Evolutionary conservation across 1,140 invertebrate species (phyloP), one percentile per base, ranked within the genome.

Genomic region (Drusus annulatus): DNA sequence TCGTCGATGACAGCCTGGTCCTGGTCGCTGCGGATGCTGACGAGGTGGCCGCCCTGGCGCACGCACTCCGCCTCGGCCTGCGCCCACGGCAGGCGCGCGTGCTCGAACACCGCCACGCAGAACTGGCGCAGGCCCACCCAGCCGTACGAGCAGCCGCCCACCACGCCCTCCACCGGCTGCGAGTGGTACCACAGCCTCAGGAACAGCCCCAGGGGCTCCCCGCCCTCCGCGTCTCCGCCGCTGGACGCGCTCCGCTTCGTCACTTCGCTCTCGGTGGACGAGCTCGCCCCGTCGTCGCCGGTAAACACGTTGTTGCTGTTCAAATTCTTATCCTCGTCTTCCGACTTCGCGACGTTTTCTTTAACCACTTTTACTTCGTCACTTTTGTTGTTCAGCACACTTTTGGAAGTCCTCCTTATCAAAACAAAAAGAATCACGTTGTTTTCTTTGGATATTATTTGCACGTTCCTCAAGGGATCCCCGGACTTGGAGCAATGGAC

Each of bases 61-160:
- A 87, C 86, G 82, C 94, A 95, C 81, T 93, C 90, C 10, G 89
- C 87, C 83, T 94, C 93, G 0, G 93, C 93, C 52, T 92, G 91
- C 2, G 86, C 84, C 94, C 94, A 95, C 0, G 90, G 85, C 78
- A 91, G 85, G 62, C 89, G 87, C 1, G 86, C 82, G 50, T 90
- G 88, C 76, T 93, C 91, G 45, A 93, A 86, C 0, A 92, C 90
- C n/a, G 91, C 86, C 80, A 94, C 90, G 83, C 93, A 94, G 83
- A 92, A 91, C 69, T 92, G 91, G 19, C 88, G 83, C 10, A 91
- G 86, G 15, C 90, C 87, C 15, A 94, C 90, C 92, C 93, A 94
- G 0, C 93, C 93, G 79, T 91, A 92, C 2, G 91, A 91, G 86
- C 93, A 94, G 79, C 90, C 87, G 1, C 90, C 90, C 51, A 91